These are phyloP conservation scores for Hypomecis punctinalis DNA, from an alignment of 2,888 invertebrate genomes.

Conservation along the genomic window DNA sequence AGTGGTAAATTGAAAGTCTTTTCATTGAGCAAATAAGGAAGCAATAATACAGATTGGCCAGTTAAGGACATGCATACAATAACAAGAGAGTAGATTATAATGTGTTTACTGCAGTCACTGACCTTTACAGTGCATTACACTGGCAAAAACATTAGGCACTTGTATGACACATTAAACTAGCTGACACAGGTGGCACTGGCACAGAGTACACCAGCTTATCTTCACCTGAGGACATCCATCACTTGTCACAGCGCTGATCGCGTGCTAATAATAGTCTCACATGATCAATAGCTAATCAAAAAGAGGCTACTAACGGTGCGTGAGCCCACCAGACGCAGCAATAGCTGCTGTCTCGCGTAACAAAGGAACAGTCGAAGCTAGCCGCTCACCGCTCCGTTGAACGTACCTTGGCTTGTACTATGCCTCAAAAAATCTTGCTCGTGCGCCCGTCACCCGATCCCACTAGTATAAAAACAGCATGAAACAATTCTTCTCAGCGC, in stretches of 20 bases:
- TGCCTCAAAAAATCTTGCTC: slow-evolving; percentile 75
- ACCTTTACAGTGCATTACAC: slow-evolving; percentile 25
- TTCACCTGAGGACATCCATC: slow-evolving; percentile 45
- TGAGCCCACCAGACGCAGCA: slow-evolving; percentile 42
- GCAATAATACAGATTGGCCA: slow-evolving; percentile 32
- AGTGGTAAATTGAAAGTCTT: slow-evolving; percentile 31
- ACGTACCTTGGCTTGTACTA: slow-evolving; percentile 77
- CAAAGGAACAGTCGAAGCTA: slow-evolving; percentile 50
- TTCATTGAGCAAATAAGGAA: slow-evolving; percentile 35
- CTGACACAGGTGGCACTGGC: slow-evolving; percentile 30
- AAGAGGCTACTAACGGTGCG: slow-evolving; percentile 33
- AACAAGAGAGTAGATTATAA: slow-evolving; percentile 17
- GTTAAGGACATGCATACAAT: slow-evolving; percentile 31
- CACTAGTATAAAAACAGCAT: slow-evolving; percentile 79
- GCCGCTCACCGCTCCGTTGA: slow-evolving; percentile 44
- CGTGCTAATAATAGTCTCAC: slow-evolving; percentile 51
- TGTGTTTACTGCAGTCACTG: slow-evolving; percentile 23
- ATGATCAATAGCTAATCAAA: slow-evolving; percentile 55
- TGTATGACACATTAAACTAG: slow-evolving; percentile 27
- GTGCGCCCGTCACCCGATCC: slow-evolving; percentile 64
- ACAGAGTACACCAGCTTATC: slow-evolving; percentile 27
- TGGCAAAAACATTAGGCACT: slow-evolving; percentile 22
- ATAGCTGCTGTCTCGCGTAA: slow-evolving; percentile 49
- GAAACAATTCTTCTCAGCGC: slow-evolving; percentile 67
- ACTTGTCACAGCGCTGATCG: slow-evolving; percentile 49